These are phyloP conservation scores for Drosophila prolongata DNA, from an alignment of 2,888 invertebrate species.

Conservation along the genomic window DNA sequence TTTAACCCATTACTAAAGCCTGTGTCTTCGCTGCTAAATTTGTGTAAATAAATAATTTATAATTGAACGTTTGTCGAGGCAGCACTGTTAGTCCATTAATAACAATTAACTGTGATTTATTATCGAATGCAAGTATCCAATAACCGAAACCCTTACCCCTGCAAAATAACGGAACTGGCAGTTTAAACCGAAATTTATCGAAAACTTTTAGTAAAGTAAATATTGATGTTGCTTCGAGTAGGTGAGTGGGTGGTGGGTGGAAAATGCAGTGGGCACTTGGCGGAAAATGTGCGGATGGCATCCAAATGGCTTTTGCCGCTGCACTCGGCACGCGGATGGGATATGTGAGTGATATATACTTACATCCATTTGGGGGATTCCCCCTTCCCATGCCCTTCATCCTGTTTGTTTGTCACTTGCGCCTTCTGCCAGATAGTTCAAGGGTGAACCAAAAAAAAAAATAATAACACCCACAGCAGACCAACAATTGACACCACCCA, in stretches of 20 bases:
- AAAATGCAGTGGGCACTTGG: constrained; percentile 7
- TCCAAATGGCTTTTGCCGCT: constrained; percentile 13
- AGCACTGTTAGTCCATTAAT: background rate
- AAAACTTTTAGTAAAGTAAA: constrained; percentile 43
- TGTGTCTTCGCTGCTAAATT: too few relatives aligned
- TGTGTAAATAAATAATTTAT: too few relatives aligned
- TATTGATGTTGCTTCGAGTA: constrained; percentile 23
- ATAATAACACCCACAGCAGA: background rate
- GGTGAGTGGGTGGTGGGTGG: constrained; percentile 7
- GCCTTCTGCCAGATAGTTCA: background rate
- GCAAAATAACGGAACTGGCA: background rate
- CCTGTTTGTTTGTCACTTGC: constrained; percentile 16
- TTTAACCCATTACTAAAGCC: background rate
- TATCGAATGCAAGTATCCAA: background rate
- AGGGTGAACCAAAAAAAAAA: background rate
- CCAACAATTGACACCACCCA: constrained; percentile 3
- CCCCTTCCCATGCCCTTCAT: background rate
- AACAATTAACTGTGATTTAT: constrained; percentile 11
- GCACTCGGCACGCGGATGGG: constrained; percentile 1
- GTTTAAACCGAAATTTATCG: constrained; percentile 21
- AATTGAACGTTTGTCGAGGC: background rate
- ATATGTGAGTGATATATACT: constrained; percentile 1
- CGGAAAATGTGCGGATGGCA: constrained; percentile 16
- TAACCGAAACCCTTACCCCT: background rate
- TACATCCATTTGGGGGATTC: too few relatives aligned